Percentiles rank a stretch among this genome's conserved stretches.
Evolutionary conservation across 1,140 invertebrate species (phyloP).

Genomic region (Drosophila tristis): DNA sequence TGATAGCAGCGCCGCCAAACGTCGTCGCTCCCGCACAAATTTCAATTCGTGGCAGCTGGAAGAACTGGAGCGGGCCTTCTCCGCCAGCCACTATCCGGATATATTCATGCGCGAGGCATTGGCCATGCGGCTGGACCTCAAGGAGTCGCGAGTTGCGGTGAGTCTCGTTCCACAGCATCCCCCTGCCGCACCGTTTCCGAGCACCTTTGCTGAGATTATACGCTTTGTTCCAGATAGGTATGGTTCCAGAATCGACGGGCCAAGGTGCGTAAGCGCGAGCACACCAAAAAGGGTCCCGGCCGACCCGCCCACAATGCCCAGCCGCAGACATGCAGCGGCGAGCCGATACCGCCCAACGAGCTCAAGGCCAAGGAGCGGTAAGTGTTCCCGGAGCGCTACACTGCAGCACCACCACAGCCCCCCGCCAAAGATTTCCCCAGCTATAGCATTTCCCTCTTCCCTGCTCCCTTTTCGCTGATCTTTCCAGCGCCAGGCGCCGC

Average conservation of each 20-base stretch:
- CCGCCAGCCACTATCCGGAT: conserved; percentile 98
- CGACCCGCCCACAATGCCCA: conserved; percentile 99
- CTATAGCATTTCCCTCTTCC: neutral
- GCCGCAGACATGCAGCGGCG: conserved; percentile 98
- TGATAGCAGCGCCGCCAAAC: conserved; percentile 86
- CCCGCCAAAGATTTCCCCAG: neutral
- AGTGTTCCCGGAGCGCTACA: conserved; percentile 38
- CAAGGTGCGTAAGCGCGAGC: conserved; percentile 99
- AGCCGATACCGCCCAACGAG: conserved; percentile 98
- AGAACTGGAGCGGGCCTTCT: conserved; percentile 98
- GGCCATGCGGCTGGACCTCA: conserved; percentile 97
- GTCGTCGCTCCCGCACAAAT: conserved; percentile 97
- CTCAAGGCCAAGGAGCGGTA: conserved; percentile 93
- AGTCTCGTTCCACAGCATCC: conserved; percentile 85
- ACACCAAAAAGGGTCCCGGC: conserved; percentile 99
- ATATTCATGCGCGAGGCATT: conserved; percentile 99
- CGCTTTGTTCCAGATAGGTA: conserved; percentile 89
- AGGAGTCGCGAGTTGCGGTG: conserved; percentile 99
- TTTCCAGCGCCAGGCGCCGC: conserved; percentile 90
- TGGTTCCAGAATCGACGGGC: conserved; percentile 99
- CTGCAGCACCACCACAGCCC: too few relatives aligned
- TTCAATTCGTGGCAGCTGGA: conserved; percentile 99
- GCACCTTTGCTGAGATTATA: conserved; percentile 83
- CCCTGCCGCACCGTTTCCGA: neutral
- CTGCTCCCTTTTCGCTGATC: neutral